Evolutionary conservation across 1,140 invertebrate species (phyloP), one percentile per base, ranked within the genome.

Genomic region (Ctenoplectra terminalis): DNA sequence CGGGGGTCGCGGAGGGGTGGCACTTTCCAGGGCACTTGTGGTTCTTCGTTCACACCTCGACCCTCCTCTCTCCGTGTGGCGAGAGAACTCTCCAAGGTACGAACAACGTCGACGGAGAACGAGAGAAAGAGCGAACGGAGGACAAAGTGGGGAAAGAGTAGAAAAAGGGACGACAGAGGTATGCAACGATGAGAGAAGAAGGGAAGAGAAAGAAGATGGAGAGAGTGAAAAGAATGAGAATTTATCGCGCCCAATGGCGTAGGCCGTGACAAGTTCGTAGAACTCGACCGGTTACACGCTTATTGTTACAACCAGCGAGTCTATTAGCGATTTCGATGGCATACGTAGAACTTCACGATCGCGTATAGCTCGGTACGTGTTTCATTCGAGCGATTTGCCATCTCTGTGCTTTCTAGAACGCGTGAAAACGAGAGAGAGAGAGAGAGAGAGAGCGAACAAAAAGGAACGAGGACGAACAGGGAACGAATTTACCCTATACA

Each of bases 11-110:
- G 71, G 63, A 81, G 73, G 89, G 84, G 70, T 74, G 80, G 73
- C 86, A 80, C 85, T 88, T 84, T 87, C 86, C 84, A 79, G 83
- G 71, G 89, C 91, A 92, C 91, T 93, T 91, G 90, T 88, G 91
- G 91, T 92, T 92, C 92, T 93, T 93, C 91, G 81, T 92, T 93
- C 91, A 91, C 90, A 92, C 91, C 91, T 92, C 87, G 81, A 89
- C 87, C 88, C 79, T 88, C 60, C 78, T 58, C 56, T 46, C 56
- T 31, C 70, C 69, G 73, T 56, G 63, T 63, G 81, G 72, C 81
- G 82, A 84, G 83, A 82, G 77, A 84, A 84, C 79, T 84, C 84
- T 82, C 54, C 34, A 87, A 88, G 85, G 86, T 58, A 74, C 64
- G 48, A 78, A 76, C 60, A 76, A 31, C 52, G 67, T 40, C 40